These are phyloP conservation scores for Saimiri boliviensis DNA, from an alignment of 2,113 vertebrate species.

Conservation along the genomic window DNA sequence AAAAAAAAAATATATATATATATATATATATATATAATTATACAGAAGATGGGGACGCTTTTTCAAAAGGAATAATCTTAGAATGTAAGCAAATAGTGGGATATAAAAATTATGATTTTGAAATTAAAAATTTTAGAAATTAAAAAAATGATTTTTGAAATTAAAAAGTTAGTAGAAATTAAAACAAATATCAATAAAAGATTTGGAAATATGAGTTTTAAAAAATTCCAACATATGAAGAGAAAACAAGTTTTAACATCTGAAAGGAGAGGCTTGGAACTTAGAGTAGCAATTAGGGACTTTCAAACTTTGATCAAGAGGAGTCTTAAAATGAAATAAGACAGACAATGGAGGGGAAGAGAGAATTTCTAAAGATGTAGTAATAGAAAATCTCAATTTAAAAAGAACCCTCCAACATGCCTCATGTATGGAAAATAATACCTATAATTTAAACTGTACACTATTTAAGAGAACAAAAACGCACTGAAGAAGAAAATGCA, in stretches of 20 bases:
- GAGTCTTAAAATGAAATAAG: too few species aligned
- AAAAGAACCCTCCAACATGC: not conserved
- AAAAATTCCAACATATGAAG: too few species aligned
- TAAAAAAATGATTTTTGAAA: not conserved
- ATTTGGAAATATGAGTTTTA: not conserved
- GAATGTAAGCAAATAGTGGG: not conserved
- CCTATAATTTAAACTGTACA: not conserved
- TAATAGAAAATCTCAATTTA: not conserved
- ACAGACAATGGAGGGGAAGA: too few species aligned
- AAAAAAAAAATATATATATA: too few species aligned
- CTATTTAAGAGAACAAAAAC: not conserved
- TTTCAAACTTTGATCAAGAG: not conserved
- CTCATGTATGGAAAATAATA: not conserved
- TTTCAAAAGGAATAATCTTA: not conserved
- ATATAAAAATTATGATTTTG: not conserved
- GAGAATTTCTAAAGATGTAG: not conserved
- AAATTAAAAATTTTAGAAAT: not conserved
- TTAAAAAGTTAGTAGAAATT: not conserved
- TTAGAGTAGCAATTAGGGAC: not conserved
- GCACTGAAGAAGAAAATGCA: not conserved
- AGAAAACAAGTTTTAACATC: not conserved
- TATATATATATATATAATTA: too few species aligned
- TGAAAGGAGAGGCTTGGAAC: not conserved
- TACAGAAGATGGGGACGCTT: not conserved
- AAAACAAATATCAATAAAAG: not conserved